phyloP scores from a whole-genome alignment of 2,888 invertebrate species.

The Rapana venosa region DNA sequence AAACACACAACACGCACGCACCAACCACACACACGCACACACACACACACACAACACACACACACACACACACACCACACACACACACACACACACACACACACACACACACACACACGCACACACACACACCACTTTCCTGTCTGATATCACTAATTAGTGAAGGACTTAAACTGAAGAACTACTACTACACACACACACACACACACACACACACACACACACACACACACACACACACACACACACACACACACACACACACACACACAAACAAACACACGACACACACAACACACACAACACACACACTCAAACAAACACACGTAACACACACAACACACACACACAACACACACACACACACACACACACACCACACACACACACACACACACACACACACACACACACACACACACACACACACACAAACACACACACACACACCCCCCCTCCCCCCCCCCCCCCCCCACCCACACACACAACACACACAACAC shows the following conservation, averaged over 20 bases:
- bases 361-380: neutral
- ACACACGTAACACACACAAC: neutral
- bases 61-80: no score
- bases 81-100: no score
- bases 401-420: neutral
- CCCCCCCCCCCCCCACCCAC: neutral
- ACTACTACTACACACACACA: neutral
- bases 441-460: neutral
- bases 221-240: neutral
- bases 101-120: neutral
- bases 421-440: neutral
- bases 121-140: neutral
- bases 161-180: no score
- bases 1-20: no score
- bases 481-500: no score
- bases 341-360: neutral
- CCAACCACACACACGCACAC: no score
- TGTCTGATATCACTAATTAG: no score
- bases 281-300: neutral
- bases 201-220: constrained; percentile 3
- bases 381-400: neutral
- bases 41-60: no score
- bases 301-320: neutral
- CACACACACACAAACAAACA: neutral
- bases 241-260: neutral